Base-by-base conservation (phyloP, 1,140 invertebrate species). In the Pseudomyrmex concolor region DNA sequence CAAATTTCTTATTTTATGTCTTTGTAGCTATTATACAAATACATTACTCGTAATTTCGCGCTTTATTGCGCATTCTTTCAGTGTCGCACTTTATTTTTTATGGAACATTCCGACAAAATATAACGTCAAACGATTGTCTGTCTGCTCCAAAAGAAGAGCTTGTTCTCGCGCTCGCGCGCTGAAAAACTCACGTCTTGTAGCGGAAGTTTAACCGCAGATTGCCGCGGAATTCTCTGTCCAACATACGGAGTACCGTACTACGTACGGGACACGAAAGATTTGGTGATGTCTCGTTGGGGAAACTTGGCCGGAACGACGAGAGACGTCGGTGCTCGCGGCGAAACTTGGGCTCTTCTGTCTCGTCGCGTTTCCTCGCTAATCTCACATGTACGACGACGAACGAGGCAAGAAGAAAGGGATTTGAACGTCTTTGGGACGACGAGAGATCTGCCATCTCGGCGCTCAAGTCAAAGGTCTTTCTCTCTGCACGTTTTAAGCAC, bases 291-390 rank as follows among this genome's bases (percentile, higher is more conserved):
- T 84, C 85, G 82, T 87, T 87, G 86, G 76, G 12, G 68, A 87
- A 87, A 87, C 85, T 87, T 87, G 68, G 19, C 48, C 70, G 55
- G 50, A 19, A 59, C 64, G 72, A 25, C 22, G 22, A 25, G 22
- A 87, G 81, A 86, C 50, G 85, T 72, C 86, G 67, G 66, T 71
- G 51, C 66, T 87, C 68, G 73, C 57, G 80, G 9, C 57, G 81
- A 86, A 87, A 87, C 34, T 87, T 87, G 15, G 22, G 54, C 50
- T 71, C 70, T 22, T 62, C 84, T 48, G 43, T 80, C 54, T 17
- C n/a, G 12, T 62, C 68, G n/a, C 13, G 25, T 62, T 67, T 34
- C 15, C 70, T 12, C 87, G 86, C 89, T 90, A 90, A 90, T 90
- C 85, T 86, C 76, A 66, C 82, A 68, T 88, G 78, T 86, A 84